Evolutionary conservation across 53 echinoderm and acorn worm species (phyloP), one percentile per base, ranked within the genome.

Genomic region (Echinarachnius parma): DNA sequence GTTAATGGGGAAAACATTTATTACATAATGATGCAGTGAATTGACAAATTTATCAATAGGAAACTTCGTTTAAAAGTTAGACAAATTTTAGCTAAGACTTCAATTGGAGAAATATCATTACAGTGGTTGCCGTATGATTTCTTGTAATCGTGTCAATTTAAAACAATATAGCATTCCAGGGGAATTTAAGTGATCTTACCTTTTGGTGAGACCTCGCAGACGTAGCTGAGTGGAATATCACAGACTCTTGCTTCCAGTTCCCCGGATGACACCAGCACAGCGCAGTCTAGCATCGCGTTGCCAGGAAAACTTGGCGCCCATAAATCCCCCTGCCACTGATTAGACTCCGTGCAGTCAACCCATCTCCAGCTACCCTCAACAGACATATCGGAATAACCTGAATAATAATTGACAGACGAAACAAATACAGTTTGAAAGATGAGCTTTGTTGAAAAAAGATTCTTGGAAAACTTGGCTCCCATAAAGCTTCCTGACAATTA

Each of bases 281-380:
- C 52, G 36, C 94, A 93, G 36, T 93, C 94, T 10, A 75, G 63
- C 24, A 50, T 33, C 28, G 75, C 69, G 59, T 83, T 86, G 48
- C 61, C 70, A 64, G 86, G 86, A 47, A 52, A 66, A 33, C 85
- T 77, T 25, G 80, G 61, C 13, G 72, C 77, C 98, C 98, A 98
- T 19, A 90, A 62, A 23, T 23, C 48, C n/a, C 49, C 30, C 67
- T 98, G 98, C 88, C 91, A 98, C 10, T 48, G 53, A 8, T 39
- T 61, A 3, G 90, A 59, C 29, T 55, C 54, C 9, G 67, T 77
- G 66, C 98, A 98, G 33, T 91, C 83, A 20, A 87, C 75, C 98
- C 98, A 98, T 22, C 59, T 53, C 98, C 98, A 96, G 5, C 18
- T 26, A 11, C 80, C 84, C 66, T 96, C 98, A 4, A 84, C 84